phyloP scores from a whole-genome alignment of 2,797 vertebrate genomes.

The Leptatherina wallacei region DNA sequence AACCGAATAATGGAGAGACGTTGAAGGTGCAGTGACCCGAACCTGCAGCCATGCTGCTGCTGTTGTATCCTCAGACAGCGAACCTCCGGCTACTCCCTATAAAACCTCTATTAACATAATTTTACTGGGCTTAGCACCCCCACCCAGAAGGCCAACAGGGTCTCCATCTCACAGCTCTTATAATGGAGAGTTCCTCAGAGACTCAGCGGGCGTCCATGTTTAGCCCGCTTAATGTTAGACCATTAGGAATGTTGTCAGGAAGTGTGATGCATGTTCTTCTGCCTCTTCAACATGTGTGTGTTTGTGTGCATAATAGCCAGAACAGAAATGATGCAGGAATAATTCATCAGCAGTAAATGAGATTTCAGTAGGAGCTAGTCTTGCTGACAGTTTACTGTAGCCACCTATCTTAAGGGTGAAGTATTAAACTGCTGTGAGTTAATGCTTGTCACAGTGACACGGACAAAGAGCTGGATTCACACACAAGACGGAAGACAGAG shows the following conservation, averaged over 20 bases:
- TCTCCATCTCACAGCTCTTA: constrained; percentile 63
- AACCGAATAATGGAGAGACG: constrained; percentile 30
- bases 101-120: constrained; percentile 68
- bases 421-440: constrained; percentile 79
- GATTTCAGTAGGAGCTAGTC: constrained; percentile 74
- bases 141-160: constrained; percentile 60
- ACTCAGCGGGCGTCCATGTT: constrained; percentile 38
- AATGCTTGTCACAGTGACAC: constrained; percentile 66
- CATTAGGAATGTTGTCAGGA: constrained; percentile 74
- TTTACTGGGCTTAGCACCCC: constrained; percentile 54
- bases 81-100: constrained; percentile 42
- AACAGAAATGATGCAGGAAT: constrained; percentile 71
- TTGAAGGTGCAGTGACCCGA: constrained; percentile 12
- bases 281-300: constrained; percentile 40
- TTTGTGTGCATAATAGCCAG: constrained; percentile 26
- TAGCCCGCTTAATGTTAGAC: constrained; percentile 52
- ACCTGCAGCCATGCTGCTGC: too few species aligned
- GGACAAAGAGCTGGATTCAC: constrained; percentile 65
- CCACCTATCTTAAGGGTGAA: constrained; percentile 71
- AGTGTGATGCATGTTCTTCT: constrained; percentile 46
- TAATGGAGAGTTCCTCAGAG: constrained; percentile 63
- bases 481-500: constrained; percentile 6
- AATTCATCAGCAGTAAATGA: constrained; percentile 81
- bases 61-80: constrained; percentile 40
- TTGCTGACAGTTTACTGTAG: constrained; percentile 69